These are phyloP conservation scores for Marmota flaviventris DNA, from an alignment of 2,113 vertebrate species.

Conservation along the genomic window DNA sequence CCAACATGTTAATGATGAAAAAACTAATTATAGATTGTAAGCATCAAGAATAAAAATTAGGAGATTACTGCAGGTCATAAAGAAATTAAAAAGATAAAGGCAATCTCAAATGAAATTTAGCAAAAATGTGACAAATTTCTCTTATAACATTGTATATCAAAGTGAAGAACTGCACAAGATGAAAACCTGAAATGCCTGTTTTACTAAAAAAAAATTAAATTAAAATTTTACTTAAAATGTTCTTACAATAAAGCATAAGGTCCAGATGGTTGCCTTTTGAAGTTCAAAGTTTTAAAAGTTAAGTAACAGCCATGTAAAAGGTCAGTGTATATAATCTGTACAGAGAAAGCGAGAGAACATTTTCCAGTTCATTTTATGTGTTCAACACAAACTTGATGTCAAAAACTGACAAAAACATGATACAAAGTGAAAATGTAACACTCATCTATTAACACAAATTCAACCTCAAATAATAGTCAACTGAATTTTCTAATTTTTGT, in stretches of 20 bases:
- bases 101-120: neutral
- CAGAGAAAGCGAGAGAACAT: neutral
- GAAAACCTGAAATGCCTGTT: neutral
- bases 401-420: neutral
- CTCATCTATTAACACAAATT: neutral
- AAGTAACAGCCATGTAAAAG: neutral
- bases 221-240: neutral
- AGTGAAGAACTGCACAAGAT: neutral
- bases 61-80: neutral
- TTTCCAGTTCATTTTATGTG: neutral
- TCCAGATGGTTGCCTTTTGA: neutral
- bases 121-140: neutral
- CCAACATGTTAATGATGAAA: neutral
- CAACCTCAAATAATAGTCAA: neutral
- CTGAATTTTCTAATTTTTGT: neutral
- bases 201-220: neutral
- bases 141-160: neutral
- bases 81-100: neutral
- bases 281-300: constrained; percentile 1
- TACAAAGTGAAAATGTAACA: neutral
- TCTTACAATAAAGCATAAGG: neutral
- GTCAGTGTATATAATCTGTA: neutral
- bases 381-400: neutral
- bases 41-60: neutral
- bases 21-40: neutral